Percentiles rank a stretch among this genome's conserved stretches.
phyloP scores from a whole-genome alignment of 1,140 invertebrate species.

The Hyposmocoma kahamanoa region DNA sequence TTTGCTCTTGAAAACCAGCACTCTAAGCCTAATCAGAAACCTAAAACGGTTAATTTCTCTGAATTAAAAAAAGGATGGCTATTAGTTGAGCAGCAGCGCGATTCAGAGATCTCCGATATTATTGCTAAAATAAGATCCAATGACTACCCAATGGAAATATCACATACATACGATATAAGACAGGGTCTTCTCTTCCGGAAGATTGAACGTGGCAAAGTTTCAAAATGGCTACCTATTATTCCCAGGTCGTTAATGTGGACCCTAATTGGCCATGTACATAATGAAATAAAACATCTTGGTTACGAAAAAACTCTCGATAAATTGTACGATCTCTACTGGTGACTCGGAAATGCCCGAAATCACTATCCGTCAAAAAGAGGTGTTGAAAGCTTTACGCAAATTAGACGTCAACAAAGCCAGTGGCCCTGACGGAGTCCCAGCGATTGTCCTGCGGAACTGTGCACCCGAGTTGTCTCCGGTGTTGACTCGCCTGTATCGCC shows the following conservation, averaged over 20 bases:
- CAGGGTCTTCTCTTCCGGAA: constrained; percentile 1
- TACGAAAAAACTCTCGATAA: constrained; percentile 21
- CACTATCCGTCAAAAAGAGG: too few relatives aligned
- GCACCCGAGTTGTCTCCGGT: too few relatives aligned
- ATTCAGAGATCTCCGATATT: constrained; percentile 4
- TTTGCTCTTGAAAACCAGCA: not conserved
- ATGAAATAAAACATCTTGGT: constrained; percentile 15
- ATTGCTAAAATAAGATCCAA: not conserved
- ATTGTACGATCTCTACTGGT: constrained; percentile 22
- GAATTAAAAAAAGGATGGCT: constrained; percentile 1
- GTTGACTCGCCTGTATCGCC: too few relatives aligned
- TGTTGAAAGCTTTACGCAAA: too few relatives aligned
- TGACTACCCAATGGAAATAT: not conserved
- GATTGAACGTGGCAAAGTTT: not conserved
- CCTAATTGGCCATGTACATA: constrained; percentile 17
- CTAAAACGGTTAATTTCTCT: not conserved
- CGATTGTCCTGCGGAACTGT: too few relatives aligned
- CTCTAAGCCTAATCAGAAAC: too few relatives aligned
- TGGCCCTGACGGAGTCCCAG: too few relatives aligned
- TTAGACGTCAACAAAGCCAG: too few relatives aligned
- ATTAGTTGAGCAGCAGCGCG: not conserved
- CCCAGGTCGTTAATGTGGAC: not conserved
- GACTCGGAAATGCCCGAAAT: too few relatives aligned
- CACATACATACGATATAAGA: constrained; percentile 3
- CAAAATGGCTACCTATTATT: constrained; percentile 6